Evolutionary conservation across 2,797 vertebrate species (phyloP), one percentile per base, ranked within the genome.

Genomic region (Pterois miles): DNA sequence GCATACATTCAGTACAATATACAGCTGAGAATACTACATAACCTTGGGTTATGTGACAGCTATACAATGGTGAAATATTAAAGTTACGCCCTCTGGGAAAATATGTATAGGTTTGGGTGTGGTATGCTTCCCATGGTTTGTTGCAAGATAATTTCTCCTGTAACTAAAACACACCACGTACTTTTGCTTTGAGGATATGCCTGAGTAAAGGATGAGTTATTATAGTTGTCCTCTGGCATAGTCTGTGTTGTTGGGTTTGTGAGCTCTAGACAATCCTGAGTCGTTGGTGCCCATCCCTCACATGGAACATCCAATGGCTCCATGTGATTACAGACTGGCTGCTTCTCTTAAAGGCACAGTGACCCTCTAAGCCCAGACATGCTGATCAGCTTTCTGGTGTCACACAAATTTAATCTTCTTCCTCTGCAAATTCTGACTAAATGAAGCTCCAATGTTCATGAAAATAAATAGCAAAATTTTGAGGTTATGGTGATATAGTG

Each of bases 321-420:
- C 89, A 88, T 87, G 90, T 92, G 77, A 90, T 74, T 8, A 18
- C 22, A 60, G 22, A 3, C 6, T 76, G 38, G 6, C 43, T 43
- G 36, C 29, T 52, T 73, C 57, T 79, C 78, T 90, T 90, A 91
- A 92, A 90, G 90, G 65, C 59, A 83, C 78, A 86, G 65, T 29
- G 11, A 60, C 50, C 8, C 20, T 54, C 14, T 29, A 13, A 54
- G 4, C 27, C 2, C 20, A 3, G 4, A 38, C 50, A 34, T 74
- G 65, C 34, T 1, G 0, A 67, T 38, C 34, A 34, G 56, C 12
- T 34, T 31, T 20, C 22, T n/a, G 20, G 5, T 18, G 29, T 20
- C 23, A 43, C 14, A 43, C 38, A 43, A 43, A 43, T 43, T 43
- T 43, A 43, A 43, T 43, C 38, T 43, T 43, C 38, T 43, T 40